Evolutionary conservation across 2,113 vertebrate species (phyloP).

Genomic region (Gavia stellata): DNA sequence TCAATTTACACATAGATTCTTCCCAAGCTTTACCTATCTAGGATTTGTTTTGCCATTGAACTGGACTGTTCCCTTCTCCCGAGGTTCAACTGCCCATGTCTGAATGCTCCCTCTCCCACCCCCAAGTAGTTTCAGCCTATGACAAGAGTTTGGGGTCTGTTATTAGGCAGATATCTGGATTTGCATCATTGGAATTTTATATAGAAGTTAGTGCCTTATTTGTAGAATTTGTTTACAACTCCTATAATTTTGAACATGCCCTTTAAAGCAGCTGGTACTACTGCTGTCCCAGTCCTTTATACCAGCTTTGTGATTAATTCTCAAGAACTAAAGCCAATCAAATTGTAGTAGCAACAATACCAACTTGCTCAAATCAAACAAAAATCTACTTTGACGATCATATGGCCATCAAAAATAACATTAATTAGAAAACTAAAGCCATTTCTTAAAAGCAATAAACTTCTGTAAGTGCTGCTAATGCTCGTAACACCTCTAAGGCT

Average conservation of each 20-base stretch:
- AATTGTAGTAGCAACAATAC: background rate
- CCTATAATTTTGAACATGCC: rapidly evolving
- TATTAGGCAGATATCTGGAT: background rate
- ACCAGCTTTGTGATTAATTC: background rate
- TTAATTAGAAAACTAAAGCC: background rate
- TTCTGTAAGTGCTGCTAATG: background rate
- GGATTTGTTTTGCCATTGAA: background rate
- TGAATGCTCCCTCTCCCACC: background rate
- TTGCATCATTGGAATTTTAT: background rate
- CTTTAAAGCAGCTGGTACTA: background rate
- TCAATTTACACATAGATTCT: background rate
- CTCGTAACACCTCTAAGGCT: background rate
- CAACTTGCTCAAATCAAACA: background rate
- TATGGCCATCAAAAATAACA: background rate
- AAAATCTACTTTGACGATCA: background rate
- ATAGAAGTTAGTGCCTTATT: background rate
- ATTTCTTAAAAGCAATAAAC: background rate
- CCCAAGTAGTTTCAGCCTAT: background rate
- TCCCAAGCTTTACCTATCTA: background rate
- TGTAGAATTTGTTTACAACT: background rate
- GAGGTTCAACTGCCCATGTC: background rate
- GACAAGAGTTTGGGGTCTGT: background rate
- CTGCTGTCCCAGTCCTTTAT: background rate
- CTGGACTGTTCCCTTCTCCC: background rate
- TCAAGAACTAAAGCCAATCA: background rate